Evolutionary conservation across 1,140 invertebrate species (phyloP).

Genomic region (Ceratina calcarata): DNA sequence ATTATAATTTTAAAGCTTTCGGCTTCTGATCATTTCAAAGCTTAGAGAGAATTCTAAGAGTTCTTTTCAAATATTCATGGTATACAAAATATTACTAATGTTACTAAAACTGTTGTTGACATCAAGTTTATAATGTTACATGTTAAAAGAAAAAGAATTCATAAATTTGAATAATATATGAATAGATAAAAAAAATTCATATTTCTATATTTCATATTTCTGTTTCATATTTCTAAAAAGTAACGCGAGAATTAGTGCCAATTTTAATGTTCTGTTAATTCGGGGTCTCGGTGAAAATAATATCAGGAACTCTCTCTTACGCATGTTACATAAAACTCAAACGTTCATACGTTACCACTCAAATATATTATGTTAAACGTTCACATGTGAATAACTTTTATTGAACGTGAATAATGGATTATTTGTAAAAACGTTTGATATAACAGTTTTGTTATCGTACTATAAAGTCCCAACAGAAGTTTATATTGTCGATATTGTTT

Average conservation of each 20-base stretch:
- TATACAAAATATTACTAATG: slow-evolving; percentile 36
- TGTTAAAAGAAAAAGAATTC: slow-evolving; percentile 39
- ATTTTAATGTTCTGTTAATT: slow-evolving; percentile 19
- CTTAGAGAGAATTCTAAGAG: slow-evolving; percentile 18
- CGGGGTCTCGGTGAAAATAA: slow-evolving; percentile 4
- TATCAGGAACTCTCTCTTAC: slow-evolving; percentile 16
- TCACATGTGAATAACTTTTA: slow-evolving; percentile 14
- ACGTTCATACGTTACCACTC: slow-evolving; percentile 23
- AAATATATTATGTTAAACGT: slow-evolving; percentile 32
- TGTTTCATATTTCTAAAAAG: slow-evolving; percentile 38
- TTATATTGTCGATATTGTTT: too few species aligned
- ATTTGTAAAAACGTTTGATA: slow-evolving; percentile 8
- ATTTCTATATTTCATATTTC: slow-evolving; percentile 38
- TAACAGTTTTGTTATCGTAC: not conserved
- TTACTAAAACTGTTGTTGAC: slow-evolving; percentile 52
- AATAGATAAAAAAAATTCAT: slow-evolving; percentile 23
- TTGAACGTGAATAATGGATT: not conserved
- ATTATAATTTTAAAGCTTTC: slow-evolving; percentile 32
- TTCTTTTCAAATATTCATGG: slow-evolving; percentile 31
- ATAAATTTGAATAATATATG: slow-evolving; percentile 39
- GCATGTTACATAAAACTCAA: slow-evolving; percentile 18
- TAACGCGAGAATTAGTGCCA: slow-evolving; percentile 44
- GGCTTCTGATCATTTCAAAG: slow-evolving; percentile 18
- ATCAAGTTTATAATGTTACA: slow-evolving; percentile 53
- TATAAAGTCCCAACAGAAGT: too few species aligned